These are phyloP conservation scores for Otolemur garnettii DNA, from an alignment of 2,113 vertebrate species.

Conservation along the genomic window DNA sequence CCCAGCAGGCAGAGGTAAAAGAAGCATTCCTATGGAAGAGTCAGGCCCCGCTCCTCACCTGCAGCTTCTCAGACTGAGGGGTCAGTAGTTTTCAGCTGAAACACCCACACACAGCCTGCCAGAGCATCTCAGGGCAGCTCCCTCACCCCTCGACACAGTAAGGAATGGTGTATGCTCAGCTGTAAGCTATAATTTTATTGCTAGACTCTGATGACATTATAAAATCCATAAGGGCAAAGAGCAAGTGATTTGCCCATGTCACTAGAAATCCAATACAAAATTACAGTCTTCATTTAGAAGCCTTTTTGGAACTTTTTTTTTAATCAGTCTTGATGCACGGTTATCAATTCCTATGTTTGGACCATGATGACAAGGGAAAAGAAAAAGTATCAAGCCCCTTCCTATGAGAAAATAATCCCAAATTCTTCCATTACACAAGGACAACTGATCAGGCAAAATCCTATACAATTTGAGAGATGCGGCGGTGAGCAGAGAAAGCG, in stretches of 20 bases:
- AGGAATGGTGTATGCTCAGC: conserved; percentile 17
- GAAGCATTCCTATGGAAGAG: conserved; percentile 52
- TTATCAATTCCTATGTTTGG: conserved; percentile 62
- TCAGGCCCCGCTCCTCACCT: not conserved
- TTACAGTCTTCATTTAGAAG: conserved; percentile 76
- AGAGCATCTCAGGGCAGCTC: not conserved
- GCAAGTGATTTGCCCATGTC: conserved; percentile 77
- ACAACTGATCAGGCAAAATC: conserved; percentile 45
- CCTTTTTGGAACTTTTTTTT: conserved; percentile 9
- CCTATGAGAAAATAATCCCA: not conserved
- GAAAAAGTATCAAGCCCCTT: not conserved
- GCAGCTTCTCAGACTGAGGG: conserved; percentile 12
- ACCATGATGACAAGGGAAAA: not conserved
- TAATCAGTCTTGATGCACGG: conserved; percentile 60
- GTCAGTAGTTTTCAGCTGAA: conserved; percentile 31
- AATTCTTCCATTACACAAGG: not conserved
- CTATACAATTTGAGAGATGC: not conserved
- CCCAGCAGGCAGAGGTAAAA: conserved; percentile 55
- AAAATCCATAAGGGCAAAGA: conserved; percentile 78
- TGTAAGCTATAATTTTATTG: conserved; percentile 75
- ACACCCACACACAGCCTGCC: not conserved
- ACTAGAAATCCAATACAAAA: conserved; percentile 76
- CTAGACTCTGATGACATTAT: conserved; percentile 77
- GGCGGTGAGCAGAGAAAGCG: not conserved
- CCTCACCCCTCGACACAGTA: not conserved